These are phyloP conservation scores for Syncerus caffer DNA, from an alignment of 2,797 vertebrate species.

Conservation along the genomic window DNA sequence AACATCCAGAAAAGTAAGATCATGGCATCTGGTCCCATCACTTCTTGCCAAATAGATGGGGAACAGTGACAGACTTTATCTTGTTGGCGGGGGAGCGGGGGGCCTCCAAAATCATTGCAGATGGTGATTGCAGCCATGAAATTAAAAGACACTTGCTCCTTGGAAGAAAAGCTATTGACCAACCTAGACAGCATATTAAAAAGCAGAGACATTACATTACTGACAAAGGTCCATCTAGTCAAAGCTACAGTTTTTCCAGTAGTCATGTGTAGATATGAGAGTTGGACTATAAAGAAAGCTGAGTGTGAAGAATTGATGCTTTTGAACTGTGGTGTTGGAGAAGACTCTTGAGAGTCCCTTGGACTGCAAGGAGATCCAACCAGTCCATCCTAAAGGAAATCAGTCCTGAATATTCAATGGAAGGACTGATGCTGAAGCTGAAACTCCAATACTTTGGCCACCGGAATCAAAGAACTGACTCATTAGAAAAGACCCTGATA, in stretches of 20 bases:
- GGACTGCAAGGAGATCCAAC: neutral
- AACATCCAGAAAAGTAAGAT: neutral
- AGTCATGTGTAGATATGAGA: neutral
- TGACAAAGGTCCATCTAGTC: neutral
- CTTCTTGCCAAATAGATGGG: neutral
- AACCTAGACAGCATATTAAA: neutral
- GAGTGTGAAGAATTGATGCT: accelerated
- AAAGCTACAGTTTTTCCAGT: neutral
- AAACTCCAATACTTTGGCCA: neutral
- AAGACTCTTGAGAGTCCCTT: neutral
- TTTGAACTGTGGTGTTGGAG: neutral
- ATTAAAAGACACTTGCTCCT: neutral
- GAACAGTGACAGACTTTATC: neutral
- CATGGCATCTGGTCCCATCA: neutral
- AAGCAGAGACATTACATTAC: neutral
- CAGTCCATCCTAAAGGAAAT: neutral
- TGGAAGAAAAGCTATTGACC: neutral
- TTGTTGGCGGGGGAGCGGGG: accelerated
- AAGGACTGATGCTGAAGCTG: neutral
- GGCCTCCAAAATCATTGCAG: neutral
- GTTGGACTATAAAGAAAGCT: neutral
- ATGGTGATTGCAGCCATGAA: neutral
- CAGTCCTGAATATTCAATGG: neutral
- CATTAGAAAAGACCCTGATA: neutral
- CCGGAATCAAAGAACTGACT: neutral